These are phyloP conservation scores for Falco cherrug DNA, from an alignment of 2,797 vertebrate genomes.

Conservation along the genomic window DNA sequence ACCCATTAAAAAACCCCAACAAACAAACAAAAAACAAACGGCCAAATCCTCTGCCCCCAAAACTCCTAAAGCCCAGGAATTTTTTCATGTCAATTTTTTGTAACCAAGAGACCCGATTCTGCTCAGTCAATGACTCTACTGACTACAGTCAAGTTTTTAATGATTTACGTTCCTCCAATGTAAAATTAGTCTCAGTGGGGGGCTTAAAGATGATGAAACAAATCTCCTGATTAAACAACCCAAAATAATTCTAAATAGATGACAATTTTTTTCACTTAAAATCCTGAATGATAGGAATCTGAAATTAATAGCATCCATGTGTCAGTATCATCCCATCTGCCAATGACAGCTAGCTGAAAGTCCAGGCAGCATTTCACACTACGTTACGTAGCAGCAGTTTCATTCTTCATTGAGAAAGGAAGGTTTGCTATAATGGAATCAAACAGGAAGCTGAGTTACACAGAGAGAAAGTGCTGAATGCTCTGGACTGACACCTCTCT, in stretches of 20 bases:
- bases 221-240: neutral
- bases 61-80: neutral
- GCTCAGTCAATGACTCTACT: neutral
- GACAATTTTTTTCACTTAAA: slow-evolving; percentile 17
- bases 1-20: neutral
- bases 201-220: neutral
- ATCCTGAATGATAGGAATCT: neutral
- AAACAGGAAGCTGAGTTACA: neutral
- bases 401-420: neutral
- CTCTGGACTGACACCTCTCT: neutral
- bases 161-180: neutral
- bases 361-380: neutral
- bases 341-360: neutral
- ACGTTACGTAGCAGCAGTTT: neutral
- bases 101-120: neutral
- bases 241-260: slow-evolving; percentile 35
- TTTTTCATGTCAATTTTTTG: neutral
- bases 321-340: neutral
- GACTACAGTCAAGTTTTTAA: neutral
- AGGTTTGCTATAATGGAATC: neutral
- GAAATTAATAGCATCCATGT: neutral
- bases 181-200: slow-evolving; percentile 15
- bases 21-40: neutral
- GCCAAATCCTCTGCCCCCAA: neutral
- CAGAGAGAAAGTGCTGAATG: neutral